These are phyloP conservation scores for Agriopis leucophaearia DNA, from an alignment of 2,888 invertebrate species.

Conservation along the genomic window DNA sequence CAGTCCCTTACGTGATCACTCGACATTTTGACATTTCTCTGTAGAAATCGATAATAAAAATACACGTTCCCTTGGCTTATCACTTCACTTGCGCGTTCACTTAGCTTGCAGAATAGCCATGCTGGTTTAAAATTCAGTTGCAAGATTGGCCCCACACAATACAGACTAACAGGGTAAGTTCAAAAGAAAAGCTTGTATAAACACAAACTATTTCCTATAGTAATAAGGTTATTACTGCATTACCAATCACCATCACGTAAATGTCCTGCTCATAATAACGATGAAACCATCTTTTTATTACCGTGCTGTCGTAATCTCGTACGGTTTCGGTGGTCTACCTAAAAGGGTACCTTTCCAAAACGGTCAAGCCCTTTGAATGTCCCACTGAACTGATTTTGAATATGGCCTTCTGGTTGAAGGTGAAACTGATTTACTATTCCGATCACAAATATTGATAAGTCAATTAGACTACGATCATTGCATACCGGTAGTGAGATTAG, in stretches of 20 bases:
- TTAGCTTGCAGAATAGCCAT: too few relatives aligned
- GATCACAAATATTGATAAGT: constrained; percentile 27
- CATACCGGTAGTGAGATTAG: constrained; percentile 15
- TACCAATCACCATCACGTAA: neutral
- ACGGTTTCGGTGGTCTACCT: constrained; percentile 4
- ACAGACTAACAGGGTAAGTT: too few relatives aligned
- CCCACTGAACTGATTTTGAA: constrained; percentile 31
- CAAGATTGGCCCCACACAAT: too few relatives aligned
- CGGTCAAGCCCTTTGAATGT: constrained; percentile 24
- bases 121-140: too few relatives aligned
- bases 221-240: too few relatives aligned
- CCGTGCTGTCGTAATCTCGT: neutral
- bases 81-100: too few relatives aligned
- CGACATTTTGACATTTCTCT: too few relatives aligned
- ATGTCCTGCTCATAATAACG: neutral
- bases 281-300: constrained; percentile 3
- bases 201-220: too few relatives aligned
- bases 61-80: too few relatives aligned
- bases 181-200: too few relatives aligned
- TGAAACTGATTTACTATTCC: constrained; percentile 30
- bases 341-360: constrained; percentile 16
- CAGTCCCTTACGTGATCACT: too few relatives aligned
- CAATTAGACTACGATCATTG: constrained; percentile 25
- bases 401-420: constrained; percentile 30
- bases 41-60: too few relatives aligned